A percentile compares a stretch with the other conserved stretches of the same genome.
Conservation (phyloP, 23 tunicate species). For the Halocynthia roretzi region DNA sequence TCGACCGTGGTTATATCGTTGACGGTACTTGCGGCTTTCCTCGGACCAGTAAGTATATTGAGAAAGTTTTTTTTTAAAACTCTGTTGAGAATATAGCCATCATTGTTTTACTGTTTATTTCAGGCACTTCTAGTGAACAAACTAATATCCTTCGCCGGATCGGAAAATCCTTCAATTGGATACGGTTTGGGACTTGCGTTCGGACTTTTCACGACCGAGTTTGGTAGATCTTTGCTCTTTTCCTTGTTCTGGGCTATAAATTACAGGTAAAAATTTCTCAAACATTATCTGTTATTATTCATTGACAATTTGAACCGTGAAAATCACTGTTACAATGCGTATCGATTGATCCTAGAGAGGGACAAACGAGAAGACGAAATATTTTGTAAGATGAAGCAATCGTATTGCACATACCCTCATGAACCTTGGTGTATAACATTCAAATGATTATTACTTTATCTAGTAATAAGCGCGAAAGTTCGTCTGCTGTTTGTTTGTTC, state of each 20-base stretch:
- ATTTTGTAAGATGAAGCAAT: no score
- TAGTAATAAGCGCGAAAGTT: no score
- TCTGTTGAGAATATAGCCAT: neutral
- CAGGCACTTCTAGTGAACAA: constrained; percentile 57
- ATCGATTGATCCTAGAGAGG: no score
- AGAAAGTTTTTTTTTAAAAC: neutral
- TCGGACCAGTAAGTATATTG: constrained; percentile 65
- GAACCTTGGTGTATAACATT: no score
- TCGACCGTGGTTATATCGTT: constrained; percentile 33
- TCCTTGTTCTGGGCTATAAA: constrained; percentile 64
- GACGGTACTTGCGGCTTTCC: constrained; percentile 44
- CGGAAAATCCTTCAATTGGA: constrained; percentile 48
- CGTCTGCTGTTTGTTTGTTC: no score
- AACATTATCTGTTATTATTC: no score
- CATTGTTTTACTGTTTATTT: neutral
- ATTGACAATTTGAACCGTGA: no score
- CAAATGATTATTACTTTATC: no score
- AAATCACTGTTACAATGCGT: no score
- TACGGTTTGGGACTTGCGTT: constrained; percentile 58
- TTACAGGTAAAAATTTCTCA: constrained; percentile 47
- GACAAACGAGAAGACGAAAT: no score
- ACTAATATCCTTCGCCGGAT: constrained; percentile 49
- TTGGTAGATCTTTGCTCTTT: constrained; percentile 59
- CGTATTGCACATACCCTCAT: no score
- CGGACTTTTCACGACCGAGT: constrained; percentile 57